phyloP scores from a whole-genome alignment of 2,113 vertebrate genomes.

The Oreochromis aureus region DNA sequence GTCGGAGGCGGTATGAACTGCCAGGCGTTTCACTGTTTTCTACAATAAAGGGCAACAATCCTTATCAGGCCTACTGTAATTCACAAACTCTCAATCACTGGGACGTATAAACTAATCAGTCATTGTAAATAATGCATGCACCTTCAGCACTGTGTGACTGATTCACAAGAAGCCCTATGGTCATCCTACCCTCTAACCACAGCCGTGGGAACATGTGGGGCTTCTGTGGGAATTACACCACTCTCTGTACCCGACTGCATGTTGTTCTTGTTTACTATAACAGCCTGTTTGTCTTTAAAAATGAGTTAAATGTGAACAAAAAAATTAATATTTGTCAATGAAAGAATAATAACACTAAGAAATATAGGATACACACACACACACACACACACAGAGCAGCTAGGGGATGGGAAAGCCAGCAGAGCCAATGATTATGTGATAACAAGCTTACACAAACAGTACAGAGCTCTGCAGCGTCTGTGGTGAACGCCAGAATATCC shows the following conservation, averaged over 20 bases:
- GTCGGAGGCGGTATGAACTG: neutral
- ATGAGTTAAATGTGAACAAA: neutral
- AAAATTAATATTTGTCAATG: neutral
- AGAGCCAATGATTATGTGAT: neutral
- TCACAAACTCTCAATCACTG: neutral
- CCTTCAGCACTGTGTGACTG: neutral
- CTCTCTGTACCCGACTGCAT: neutral
- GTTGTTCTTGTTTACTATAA: neutral
- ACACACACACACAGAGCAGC: neutral
- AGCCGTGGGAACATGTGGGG: neutral
- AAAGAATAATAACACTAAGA: neutral
- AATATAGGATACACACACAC: accelerated
- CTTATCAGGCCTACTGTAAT: neutral
- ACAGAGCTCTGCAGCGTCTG: neutral
- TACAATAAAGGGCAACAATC: neutral
- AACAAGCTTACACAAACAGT: neutral
- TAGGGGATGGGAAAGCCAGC: neutral
- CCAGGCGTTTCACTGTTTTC: neutral
- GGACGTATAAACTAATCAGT: neutral
- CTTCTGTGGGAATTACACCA: neutral
- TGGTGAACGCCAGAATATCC: neutral
- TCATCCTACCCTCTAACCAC: neutral
- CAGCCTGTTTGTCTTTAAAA: neutral
- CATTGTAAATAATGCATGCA: neutral
- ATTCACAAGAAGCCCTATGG: neutral